Evolutionary conservation across 2,888 invertebrate species (phyloP).

Genomic region (Brachypterus glaber): DNA sequence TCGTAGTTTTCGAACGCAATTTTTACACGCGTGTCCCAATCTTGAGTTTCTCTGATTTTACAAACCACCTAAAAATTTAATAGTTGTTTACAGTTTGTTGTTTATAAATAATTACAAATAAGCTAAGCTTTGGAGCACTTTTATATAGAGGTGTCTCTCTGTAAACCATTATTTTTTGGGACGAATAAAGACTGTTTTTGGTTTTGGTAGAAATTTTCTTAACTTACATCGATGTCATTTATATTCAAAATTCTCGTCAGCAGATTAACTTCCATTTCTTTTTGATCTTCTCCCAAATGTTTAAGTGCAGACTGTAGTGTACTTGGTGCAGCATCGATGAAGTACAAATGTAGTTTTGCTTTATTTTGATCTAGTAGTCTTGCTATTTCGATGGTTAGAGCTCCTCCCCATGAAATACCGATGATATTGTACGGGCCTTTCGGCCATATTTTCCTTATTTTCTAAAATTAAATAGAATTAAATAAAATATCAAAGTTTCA

Average conservation of each 20-base stretch:
- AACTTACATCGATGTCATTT: constrained; percentile 32
- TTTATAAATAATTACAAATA: too few species aligned
- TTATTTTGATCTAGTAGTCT: constrained; percentile 59
- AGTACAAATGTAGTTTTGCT: constrained; percentile 48
- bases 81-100: too few species aligned
- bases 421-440: constrained; percentile 62
- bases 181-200: background rate
- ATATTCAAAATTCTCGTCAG: constrained; percentile 49
- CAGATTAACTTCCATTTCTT: constrained; percentile 44
- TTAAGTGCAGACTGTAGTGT: constrained; percentile 51
- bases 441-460: constrained; percentile 50
- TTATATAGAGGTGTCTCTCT: too few species aligned
- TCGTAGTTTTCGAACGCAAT: constrained; percentile 25
- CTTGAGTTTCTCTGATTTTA: constrained; percentile 20
- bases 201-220: background rate
- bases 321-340: constrained; percentile 76
- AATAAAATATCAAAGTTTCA: too few species aligned
- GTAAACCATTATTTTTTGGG: background rate
- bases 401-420: constrained; percentile 83
- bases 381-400: constrained; percentile 72
- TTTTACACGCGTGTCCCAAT: constrained; percentile 29
- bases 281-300: constrained; percentile 37
- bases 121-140: too few species aligned
- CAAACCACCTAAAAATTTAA: constrained; percentile 31
- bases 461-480: constrained; percentile 43